Evolutionary conservation across 1,140 invertebrate species (phyloP), one percentile per base, ranked within the genome.

Genomic region (Phthorimaea operculella): DNA sequence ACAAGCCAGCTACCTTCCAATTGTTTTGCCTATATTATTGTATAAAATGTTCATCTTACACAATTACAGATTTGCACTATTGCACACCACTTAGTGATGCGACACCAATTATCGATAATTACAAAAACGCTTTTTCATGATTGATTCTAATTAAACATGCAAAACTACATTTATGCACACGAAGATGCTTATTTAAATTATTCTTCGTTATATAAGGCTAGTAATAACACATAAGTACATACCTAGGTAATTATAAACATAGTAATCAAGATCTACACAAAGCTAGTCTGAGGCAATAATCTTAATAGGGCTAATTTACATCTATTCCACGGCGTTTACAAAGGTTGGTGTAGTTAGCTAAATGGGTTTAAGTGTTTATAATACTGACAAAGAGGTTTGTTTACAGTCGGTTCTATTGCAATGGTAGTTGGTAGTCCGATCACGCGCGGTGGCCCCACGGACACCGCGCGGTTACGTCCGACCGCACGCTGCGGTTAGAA

Each of bases 331-430:
- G 36, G n/a, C n/a, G 36, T 39, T 39, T 39, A 39, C 10, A 39
- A n/a, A 39, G 36, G 36, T 39, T 39, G n/a, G 36, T 39, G 10
- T n/a, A 39, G 36, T 12, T 39, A 10, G 36, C 10, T 39, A 4
- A 39, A 39, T 39, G 8, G 21, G 36, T 39, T 39, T 39, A 39
- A 39, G 36, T 39, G 36, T 10, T n/a, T 39, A n/a, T 39, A 39
- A 39, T 39, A n/a, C 36, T 39, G 36, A 39, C 36, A 39, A 39
- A 39, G 36, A 39, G 36, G 36, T n/a, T 39, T 39, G 36, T 39
- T 39, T 10, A 39, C n/a, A 39, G 36, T 39, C 10, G 36, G n/a
- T n/a, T 4, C 4, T n/a, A 12, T 39, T 12, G 36, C 36, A 39
- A 2, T 10, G 36, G 10, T 3, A 2, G 8, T n/a, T 12, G 10